Percentiles rank a stretch among this genome's conserved stretches.
phyloP scores from a whole-genome alignment of 2,888 invertebrate species.

The Sarcophaga carnaria region DNA sequence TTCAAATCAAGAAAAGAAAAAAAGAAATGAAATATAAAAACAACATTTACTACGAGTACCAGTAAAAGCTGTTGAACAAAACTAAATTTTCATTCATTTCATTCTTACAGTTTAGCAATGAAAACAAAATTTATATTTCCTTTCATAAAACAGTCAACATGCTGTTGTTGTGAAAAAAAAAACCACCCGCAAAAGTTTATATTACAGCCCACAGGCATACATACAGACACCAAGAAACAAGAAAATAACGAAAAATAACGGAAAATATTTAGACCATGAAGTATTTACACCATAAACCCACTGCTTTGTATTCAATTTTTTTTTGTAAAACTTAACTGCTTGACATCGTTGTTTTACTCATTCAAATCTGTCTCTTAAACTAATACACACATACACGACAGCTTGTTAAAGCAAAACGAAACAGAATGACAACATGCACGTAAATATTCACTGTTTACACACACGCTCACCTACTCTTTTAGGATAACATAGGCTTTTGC shows the following conservation, averaged over 20 bases:
- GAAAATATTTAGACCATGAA: conserved; percentile 20
- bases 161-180: conserved; percentile 1
- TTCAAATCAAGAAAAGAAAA: conserved; percentile 16
- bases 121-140: conserved; percentile 24
- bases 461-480: too few species aligned
- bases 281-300: conserved; percentile 27
- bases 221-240: not conserved
- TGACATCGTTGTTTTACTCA: not conserved
- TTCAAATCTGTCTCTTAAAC: too few species aligned
- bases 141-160: conserved; percentile 13
- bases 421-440: not conserved
- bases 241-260: not conserved
- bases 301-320: not conserved
- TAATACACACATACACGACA: too few species aligned
- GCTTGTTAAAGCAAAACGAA: too few species aligned
- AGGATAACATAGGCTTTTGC: too few species aligned
- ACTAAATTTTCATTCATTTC: not conserved
- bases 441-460: not conserved
- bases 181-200: not conserved
- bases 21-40: not conserved
- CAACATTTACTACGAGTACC: not conserved
- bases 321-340: too few species aligned
- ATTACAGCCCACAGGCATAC: not conserved
- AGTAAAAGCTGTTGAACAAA: not conserved
- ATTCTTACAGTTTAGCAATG: conserved; percentile 52